Percentiles rank a stretch among this genome's conserved stretches.
Conservation (phyloP, 2,797 vertebrate species). For the Tinamus major region DNA sequence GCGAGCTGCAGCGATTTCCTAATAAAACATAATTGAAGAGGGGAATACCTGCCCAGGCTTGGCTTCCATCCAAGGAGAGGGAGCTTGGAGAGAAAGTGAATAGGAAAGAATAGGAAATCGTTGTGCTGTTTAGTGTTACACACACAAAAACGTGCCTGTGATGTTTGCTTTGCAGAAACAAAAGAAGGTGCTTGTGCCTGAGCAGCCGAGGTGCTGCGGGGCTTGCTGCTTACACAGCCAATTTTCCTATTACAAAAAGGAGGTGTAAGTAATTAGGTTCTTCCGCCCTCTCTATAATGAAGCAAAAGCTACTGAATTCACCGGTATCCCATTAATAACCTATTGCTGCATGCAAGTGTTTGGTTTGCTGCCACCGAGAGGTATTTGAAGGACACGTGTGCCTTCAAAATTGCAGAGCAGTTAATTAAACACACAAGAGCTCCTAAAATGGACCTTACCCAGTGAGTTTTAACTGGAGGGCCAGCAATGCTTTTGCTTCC, state of each 20-base stretch:
- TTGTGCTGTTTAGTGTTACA: neutral
- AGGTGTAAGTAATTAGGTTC: neutral
- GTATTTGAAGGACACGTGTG: rapidly evolving
- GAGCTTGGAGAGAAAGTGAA: neutral
- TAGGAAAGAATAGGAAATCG: neutral
- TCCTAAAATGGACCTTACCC: neutral
- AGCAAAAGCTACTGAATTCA: neutral
- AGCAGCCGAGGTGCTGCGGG: neutral
- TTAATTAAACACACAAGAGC: neutral
- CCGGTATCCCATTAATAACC: neutral
- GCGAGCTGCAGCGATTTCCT: neutral
- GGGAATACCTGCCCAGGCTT: neutral
- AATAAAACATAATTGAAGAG: neutral
- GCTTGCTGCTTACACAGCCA: neutral
- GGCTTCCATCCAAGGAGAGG: neutral
- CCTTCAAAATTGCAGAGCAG: neutral
- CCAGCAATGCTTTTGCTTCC: neutral
- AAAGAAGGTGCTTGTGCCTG: neutral
- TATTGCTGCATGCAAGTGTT: neutral
- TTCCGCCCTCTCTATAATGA: neutral
- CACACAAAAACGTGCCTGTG: neutral
- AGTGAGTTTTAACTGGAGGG: neutral
- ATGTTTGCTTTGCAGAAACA: neutral
- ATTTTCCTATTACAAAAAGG: neutral
- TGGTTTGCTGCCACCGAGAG: neutral